Evolutionary conservation across 2,888 invertebrate genomes (phyloP).

Genomic region (Isoperla grammatica): DNA sequence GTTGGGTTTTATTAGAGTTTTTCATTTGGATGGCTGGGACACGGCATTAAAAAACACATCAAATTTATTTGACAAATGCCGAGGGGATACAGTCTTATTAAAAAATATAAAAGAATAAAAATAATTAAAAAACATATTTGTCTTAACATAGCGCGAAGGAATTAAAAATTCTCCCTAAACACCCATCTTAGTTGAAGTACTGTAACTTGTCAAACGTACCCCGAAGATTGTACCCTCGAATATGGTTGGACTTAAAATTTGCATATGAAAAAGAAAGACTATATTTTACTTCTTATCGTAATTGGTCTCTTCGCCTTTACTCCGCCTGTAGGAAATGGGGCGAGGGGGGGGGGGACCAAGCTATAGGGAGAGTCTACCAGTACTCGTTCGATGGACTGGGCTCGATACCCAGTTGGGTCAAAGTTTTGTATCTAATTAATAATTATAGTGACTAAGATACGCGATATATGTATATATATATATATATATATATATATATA

Average conservation of each 20-base stretch:
- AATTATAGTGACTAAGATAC: too few relatives aligned
- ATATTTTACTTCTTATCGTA: not conserved
- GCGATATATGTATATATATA: too few relatives aligned
- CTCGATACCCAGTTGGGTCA: too few relatives aligned
- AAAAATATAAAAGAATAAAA: constrained; percentile 19
- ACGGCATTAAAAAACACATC: constrained; percentile 18
- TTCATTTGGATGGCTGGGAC: constrained; percentile 14
- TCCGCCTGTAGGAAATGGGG: too few relatives aligned
- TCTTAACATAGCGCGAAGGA: constrained; percentile 9
- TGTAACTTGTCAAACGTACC: not conserved
- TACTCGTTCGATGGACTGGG: too few relatives aligned
- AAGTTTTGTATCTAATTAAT: too few relatives aligned
- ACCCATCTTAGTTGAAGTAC: not conserved
- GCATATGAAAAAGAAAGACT: constrained; percentile 3
- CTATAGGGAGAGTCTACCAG: too few relatives aligned
- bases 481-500: too few relatives aligned
- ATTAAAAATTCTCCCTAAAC: constrained; percentile 14
- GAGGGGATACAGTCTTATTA: constrained; percentile 19
- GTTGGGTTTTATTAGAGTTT: constrained; percentile 14
- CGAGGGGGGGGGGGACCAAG: too few relatives aligned
- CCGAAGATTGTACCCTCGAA: not conserved
- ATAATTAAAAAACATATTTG: constrained; percentile 19
- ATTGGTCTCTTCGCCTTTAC: too few relatives aligned
- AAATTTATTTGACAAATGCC: constrained; percentile 19
- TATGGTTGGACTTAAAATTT: not conserved